Conservation (phyloP, 1,140 invertebrate species). For the Formica exsecta region DNA sequence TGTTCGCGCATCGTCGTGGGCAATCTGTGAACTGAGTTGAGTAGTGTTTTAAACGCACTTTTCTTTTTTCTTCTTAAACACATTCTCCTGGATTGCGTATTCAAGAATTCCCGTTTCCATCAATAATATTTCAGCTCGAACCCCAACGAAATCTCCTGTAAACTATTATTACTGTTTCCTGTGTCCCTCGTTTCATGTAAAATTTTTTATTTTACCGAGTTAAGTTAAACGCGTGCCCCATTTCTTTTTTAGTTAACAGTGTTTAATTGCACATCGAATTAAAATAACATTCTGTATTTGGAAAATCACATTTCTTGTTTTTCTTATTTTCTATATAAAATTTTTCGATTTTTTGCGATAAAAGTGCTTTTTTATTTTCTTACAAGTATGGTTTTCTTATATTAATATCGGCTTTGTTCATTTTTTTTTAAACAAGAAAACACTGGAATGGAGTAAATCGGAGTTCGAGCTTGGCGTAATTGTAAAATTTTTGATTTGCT, state of each 20-base stretch:
- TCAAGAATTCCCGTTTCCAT: slow-evolving; percentile 13
- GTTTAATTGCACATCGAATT: not conserved
- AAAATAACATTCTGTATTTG: not conserved
- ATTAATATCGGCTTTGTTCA: not conserved
- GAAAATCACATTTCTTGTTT: not conserved
- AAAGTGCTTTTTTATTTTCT: not conserved
- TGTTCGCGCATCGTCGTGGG: slow-evolving; percentile 58
- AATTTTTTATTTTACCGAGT: not conserved
- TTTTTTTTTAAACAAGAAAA: slow-evolving; percentile 7
- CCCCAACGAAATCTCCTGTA: slow-evolving; percentile 9
- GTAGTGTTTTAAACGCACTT: slow-evolving; percentile 60
- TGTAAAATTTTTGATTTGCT: slow-evolving; percentile 35
- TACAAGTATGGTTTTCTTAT: not conserved
- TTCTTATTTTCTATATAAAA: not conserved
- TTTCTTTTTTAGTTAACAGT: not conserved
- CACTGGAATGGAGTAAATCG: not conserved
- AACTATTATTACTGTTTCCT: not conserved
- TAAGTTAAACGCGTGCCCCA: not conserved
- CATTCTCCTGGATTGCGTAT: not conserved
- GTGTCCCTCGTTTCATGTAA: not conserved
- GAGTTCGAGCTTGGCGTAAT: slow-evolving; percentile 17
- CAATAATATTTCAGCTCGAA: not conserved
- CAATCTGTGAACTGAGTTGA: slow-evolving; percentile 71
- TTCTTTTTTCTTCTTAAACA: slow-evolving; percentile 28
- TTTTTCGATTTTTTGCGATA: not conserved